Base-by-base conservation (phyloP, 2,888 invertebrate genomes). In the Chrysopilus asiliformis region DNA sequence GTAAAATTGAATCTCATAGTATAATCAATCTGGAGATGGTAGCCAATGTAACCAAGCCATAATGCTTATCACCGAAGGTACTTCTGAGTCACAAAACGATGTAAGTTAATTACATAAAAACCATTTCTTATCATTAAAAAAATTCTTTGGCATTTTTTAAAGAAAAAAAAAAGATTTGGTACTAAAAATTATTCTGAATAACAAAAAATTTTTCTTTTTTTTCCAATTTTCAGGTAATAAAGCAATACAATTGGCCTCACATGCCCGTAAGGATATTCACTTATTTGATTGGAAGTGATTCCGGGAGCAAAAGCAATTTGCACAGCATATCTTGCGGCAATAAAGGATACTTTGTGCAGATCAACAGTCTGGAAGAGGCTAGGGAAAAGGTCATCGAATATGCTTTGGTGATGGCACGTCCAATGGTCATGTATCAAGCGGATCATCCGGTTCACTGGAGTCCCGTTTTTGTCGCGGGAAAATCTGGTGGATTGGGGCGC, bases 11-110 rank as follows among this genome's bases (percentile, higher is more conserved):
- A 29, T 20, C 43, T 56, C 61, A 8, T 55, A 84, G 73, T 86
- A 86, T 52, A 86, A 86, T 55, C 75, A 82, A 46, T 82, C 84
- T 1, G 79, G 81, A 1, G 78, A 77, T 51, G 90, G 90, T 4
- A 83, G 86, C 50, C 86, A 91, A 55, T 98, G 98, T 58, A 98
- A 98, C 67, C 94, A 94, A 65, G 95, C 94, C 3, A 94, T 98
- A 36, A 93, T 98, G 81, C 66, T 99, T 36, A 82, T 99, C 42
- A 94, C 95, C 0, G 89, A 93, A 47, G 94, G 93, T 15, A 86
- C 91, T 9, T 80, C 90, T 3, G 70, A 66, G 27, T 71, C 72
- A 1, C 73, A 76, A 8, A 70, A 70, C 47, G 72, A 76, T 2
- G 72, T 74, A 45, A 39, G 24, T 33, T 2, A 10, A 29, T 33